phyloP scores from a whole-genome alignment of 2,797 vertebrate genomes.

The Sitta carolinensis region DNA sequence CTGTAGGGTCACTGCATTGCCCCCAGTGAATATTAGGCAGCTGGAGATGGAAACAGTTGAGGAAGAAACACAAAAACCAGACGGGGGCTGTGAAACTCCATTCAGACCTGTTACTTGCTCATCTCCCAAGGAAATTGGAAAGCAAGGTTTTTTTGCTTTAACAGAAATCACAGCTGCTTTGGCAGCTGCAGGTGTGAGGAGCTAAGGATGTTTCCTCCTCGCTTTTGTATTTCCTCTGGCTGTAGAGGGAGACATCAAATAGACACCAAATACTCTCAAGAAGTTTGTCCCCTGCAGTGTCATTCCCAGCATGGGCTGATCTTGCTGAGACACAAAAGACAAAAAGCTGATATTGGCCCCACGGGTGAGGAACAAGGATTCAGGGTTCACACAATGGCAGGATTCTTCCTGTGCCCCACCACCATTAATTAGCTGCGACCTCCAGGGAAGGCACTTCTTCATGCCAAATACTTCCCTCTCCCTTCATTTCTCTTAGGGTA shows the following conservation, averaged over 20 bases:
- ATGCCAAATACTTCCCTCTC: not conserved
- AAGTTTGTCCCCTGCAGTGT: not conserved
- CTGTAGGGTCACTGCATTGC: rapidly evolving
- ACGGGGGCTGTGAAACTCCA: not conserved
- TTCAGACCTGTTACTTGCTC: not conserved
- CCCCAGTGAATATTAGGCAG: not conserved
- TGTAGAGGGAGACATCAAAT: not conserved
- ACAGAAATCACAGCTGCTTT: not conserved
- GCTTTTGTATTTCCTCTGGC: not conserved
- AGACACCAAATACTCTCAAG: not conserved
- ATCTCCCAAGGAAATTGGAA: not conserved
- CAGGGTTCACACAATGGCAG: not conserved
- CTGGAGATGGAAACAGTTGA: not conserved
- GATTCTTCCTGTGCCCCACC: not conserved
- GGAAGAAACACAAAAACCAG: not conserved
- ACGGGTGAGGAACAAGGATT: not conserved
- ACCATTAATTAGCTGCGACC: not conserved
- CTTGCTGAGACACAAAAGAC: not conserved
- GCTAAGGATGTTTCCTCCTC: not conserved
- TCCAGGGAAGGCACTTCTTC: not conserved
- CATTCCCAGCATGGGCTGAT: not conserved
- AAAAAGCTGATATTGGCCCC: not conserved
- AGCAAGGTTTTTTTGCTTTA: not conserved
- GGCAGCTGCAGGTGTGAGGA: not conserved
- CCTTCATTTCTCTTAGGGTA: not conserved